These are phyloP conservation scores for Trissonchulus sp. DNA, from an alignment of 2,888 invertebrate genomes.

Conservation along the genomic window DNA sequence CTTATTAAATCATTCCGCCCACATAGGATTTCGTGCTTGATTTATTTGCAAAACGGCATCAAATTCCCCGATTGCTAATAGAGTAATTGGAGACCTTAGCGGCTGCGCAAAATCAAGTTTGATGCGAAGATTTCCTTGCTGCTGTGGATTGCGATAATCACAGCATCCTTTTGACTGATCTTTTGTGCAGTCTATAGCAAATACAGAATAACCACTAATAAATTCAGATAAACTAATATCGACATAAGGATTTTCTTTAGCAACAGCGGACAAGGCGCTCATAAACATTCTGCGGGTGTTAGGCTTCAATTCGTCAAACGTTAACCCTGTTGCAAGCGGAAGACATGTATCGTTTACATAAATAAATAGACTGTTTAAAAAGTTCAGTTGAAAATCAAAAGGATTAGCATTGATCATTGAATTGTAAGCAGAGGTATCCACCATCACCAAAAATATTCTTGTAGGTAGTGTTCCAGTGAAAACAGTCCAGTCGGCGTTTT, in stretches of 20 bases:
- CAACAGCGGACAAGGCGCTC: neutral
- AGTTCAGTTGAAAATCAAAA: neutral
- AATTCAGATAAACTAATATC: neutral
- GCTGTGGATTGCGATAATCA: neutral
- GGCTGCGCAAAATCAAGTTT: neutral
- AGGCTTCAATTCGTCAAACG: neutral
- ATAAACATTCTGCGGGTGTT: neutral
- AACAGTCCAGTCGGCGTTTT: constrained; percentile 7
- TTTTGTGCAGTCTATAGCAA: neutral
- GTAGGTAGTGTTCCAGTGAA: neutral
- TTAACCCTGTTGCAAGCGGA: neutral
- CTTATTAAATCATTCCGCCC: neutral
- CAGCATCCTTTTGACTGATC: neutral
- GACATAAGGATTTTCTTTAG: neutral
- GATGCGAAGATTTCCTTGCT: neutral
- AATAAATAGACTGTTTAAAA: neutral
- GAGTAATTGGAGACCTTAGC: neutral
- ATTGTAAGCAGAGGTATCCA: neutral
- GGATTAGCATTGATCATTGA: neutral
- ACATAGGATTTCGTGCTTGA: neutral
- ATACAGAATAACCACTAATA: neutral
- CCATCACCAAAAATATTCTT: neutral
- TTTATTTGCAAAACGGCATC: neutral
- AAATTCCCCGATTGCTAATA: neutral
- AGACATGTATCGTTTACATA: neutral